Evolutionary conservation across 35 echinoderm and acorn worm genomes (phyloP).

Genomic region (Apostichopus japonicus): DNA sequence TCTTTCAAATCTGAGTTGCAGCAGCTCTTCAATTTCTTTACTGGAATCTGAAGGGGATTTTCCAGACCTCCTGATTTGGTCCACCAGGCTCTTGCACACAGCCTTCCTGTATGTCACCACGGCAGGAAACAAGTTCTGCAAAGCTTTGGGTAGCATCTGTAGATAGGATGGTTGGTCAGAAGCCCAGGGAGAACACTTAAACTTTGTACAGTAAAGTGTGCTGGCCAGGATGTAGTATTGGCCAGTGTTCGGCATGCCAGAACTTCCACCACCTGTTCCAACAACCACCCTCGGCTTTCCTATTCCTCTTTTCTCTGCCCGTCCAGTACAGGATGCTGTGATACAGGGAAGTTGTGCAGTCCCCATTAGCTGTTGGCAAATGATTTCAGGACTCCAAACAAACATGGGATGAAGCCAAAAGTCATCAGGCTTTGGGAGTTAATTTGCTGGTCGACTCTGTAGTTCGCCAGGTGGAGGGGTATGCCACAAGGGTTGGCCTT

Average conservation of each 20-base stretch:
- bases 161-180: slow-evolving; percentile 15
- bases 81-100: slow-evolving; percentile 22
- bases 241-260: slow-evolving; percentile 12
- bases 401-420: slow-evolving; percentile 32
- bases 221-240: slow-evolving; percentile 32
- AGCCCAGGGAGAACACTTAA: slow-evolving; percentile 28
- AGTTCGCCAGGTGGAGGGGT: slow-evolving; percentile 37
- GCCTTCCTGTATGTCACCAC: slow-evolving; percentile 46
- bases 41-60: not conserved
- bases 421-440: slow-evolving; percentile 1
- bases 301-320: not conserved
- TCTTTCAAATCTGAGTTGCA: not conserved
- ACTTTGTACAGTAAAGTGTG: not conserved
- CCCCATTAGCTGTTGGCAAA: not conserved
- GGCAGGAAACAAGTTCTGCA: slow-evolving; percentile 29
- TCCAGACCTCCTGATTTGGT: not conserved
- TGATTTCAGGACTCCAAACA: slow-evolving; percentile 8
- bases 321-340: not conserved
- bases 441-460: not conserved
- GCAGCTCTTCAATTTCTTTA: slow-evolving; percentile 27
- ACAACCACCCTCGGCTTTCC: not conserved
- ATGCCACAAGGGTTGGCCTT: slow-evolving; percentile 9
- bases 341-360: not conserved
- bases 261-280: not conserved
- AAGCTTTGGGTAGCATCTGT: slow-evolving; percentile 2